Percentiles rank a stretch among this genome's conserved stretches.
phyloP scores from a whole-genome alignment of 2,113 vertebrate genomes.

The Okapia johnstoni region DNA sequence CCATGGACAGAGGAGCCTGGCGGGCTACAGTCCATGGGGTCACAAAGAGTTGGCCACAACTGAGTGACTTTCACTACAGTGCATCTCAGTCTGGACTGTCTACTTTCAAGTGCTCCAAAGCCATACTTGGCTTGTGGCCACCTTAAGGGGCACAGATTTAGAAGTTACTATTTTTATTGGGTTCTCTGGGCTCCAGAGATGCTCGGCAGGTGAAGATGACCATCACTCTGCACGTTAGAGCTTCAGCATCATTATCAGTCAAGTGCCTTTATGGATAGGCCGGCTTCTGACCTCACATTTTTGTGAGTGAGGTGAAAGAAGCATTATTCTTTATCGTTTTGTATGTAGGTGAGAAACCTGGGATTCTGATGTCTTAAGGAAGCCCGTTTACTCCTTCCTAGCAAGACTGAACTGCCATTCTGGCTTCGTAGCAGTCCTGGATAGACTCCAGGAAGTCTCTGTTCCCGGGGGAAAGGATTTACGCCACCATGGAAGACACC shows the following conservation, averaged over 20 bases:
- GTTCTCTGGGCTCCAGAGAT: background rate
- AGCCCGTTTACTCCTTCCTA: background rate
- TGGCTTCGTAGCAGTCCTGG: background rate
- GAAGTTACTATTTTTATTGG: background rate
- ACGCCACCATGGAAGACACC: rapidly evolving
- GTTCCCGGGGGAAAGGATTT: background rate
- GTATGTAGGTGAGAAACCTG: background rate
- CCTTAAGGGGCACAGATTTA: rapidly evolving
- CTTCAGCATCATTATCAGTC: background rate
- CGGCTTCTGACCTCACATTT: background rate
- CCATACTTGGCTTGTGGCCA: rapidly evolving
- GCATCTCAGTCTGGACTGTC: rapidly evolving
- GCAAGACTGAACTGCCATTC: background rate
- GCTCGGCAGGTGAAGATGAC: background rate
- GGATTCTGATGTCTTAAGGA: background rate
- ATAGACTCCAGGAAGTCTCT: too few species aligned
- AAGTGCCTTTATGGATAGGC: too few species aligned
- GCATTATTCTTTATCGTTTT: background rate
- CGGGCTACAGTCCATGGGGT: background rate
- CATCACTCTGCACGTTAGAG: rapidly evolving
- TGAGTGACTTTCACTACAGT: background rate
- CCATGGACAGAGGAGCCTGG: background rate
- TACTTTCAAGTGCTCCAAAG: background rate
- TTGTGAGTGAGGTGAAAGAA: background rate
- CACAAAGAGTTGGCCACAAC: background rate